Conservation (phyloP, 92 coral and sea anemone species). For the Actinostola sp. region DNA sequence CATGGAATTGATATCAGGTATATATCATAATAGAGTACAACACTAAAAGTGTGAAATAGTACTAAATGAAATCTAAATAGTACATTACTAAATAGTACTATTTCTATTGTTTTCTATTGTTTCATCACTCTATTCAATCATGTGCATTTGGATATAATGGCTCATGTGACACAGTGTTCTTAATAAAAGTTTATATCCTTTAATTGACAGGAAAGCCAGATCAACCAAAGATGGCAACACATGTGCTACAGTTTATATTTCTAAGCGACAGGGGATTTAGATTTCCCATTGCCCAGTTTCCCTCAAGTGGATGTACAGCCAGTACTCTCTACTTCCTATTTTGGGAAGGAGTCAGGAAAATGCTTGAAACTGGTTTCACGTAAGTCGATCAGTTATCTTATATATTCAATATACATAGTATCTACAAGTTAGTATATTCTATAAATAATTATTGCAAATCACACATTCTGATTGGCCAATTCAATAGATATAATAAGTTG, state of each 20-base stretch:
- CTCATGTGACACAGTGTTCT: no score
- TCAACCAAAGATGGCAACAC: constrained; percentile 42
- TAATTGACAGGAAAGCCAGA: background rate
- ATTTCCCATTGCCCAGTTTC: constrained; percentile 58
- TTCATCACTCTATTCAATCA: background rate
- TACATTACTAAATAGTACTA: background rate
- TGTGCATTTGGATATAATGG: no score
- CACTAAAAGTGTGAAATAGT: background rate
- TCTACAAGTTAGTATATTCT: no score
- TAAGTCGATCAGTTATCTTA: constrained; percentile 1
- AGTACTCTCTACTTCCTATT: constrained; percentile 22
- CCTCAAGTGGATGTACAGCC: constrained; percentile 33
- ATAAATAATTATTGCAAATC: no score
- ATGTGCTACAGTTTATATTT: constrained; percentile 51
- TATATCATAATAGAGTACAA: no score
- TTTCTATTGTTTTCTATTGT: background rate
- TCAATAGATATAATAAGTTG: no score
- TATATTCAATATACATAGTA: no score
- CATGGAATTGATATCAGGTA: constrained; percentile 32
- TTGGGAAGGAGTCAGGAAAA: constrained; percentile 56
- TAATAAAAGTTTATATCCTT: background rate
- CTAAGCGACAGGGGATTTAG: constrained; percentile 50
- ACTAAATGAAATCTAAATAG: background rate
- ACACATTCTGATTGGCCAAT: no score
- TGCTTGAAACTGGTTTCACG: constrained; percentile 45